phyloP scores from a whole-genome alignment of 2,113 vertebrate species.

The Syrmaticus mikado region DNA sequence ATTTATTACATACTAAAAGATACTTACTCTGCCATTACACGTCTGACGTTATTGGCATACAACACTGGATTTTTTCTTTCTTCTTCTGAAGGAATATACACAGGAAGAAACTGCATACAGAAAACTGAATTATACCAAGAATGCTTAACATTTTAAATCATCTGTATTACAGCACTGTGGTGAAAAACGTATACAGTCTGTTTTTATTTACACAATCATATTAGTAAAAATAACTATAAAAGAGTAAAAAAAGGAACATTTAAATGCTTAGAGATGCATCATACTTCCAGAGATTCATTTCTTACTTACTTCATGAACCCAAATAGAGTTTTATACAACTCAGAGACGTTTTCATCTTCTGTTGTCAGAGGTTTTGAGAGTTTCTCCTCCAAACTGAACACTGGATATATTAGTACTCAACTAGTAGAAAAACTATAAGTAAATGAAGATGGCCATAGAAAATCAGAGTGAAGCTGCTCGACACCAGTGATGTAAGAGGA shows the following conservation, averaged over 20 bases:
- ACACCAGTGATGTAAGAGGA: background rate
- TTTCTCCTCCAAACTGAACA: background rate
- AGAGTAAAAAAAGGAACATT: background rate
- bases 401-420: background rate
- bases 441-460: background rate
- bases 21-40: constrained; percentile 94
- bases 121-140: constrained; percentile 59
- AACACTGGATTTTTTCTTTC: constrained; percentile 91
- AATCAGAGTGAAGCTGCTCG: background rate
- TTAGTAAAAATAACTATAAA: background rate
- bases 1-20: background rate
- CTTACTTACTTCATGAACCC: background rate
- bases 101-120: constrained; percentile 88
- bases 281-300: background rate
- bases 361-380: background rate
- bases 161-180: background rate
- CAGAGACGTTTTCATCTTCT: background rate
- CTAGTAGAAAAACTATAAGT: background rate
- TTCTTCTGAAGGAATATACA: constrained; percentile 93
- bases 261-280: background rate
- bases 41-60: constrained; percentile 93
- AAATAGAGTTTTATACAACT: background rate
- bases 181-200: background rate
- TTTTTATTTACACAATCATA: background rate
- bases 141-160: constrained; percentile 12